These are phyloP conservation scores for Drosophila monieri DNA, from an alignment of 2,888 invertebrate species.

Conservation along the genomic window DNA sequence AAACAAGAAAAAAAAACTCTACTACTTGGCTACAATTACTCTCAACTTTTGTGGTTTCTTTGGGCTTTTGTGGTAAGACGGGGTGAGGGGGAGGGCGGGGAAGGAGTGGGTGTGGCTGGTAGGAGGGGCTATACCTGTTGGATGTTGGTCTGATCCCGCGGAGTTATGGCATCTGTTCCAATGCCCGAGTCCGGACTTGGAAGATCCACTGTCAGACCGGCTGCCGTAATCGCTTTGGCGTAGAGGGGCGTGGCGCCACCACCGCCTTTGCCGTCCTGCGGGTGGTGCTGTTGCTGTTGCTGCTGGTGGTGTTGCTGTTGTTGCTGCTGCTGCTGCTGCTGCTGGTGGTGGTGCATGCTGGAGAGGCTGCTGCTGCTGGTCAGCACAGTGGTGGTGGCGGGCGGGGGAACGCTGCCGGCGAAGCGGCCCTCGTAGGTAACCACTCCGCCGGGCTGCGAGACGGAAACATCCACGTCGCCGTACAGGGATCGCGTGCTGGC, in stretches of 20 bases:
- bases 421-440: slow-evolving; percentile 83
- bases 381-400: slow-evolving; percentile 73
- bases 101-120: not conserved
- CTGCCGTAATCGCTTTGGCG: slow-evolving; percentile 87
- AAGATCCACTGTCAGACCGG: slow-evolving; percentile 95
- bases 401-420: slow-evolving; percentile 69
- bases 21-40: slow-evolving; percentile 2
- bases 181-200: slow-evolving; percentile 98
- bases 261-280: slow-evolving; percentile 71
- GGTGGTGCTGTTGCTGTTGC: slow-evolving; percentile 52
- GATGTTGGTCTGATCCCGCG: slow-evolving; percentile 93
- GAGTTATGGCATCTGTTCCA: slow-evolving; percentile 96
- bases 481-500: slow-evolving; percentile 82
- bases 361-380: slow-evolving; percentile 56
- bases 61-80: not conserved
- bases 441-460: slow-evolving; percentile 78
- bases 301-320: slow-evolving; percentile 58
- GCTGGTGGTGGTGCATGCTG: slow-evolving; percentile 54
- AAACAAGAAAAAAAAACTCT: slow-evolving; percentile 7
- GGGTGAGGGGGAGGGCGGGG: too few relatives aligned
- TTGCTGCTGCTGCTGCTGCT: slow-evolving; percentile 54
- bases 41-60: not conserved
- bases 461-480: slow-evolving; percentile 82
- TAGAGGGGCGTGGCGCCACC: slow-evolving; percentile 82
- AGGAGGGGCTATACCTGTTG: slow-evolving; percentile 88